phyloP scores from a whole-genome alignment of 2,888 invertebrate species.

The Pseudococcus jackbeardsleyi region DNA sequence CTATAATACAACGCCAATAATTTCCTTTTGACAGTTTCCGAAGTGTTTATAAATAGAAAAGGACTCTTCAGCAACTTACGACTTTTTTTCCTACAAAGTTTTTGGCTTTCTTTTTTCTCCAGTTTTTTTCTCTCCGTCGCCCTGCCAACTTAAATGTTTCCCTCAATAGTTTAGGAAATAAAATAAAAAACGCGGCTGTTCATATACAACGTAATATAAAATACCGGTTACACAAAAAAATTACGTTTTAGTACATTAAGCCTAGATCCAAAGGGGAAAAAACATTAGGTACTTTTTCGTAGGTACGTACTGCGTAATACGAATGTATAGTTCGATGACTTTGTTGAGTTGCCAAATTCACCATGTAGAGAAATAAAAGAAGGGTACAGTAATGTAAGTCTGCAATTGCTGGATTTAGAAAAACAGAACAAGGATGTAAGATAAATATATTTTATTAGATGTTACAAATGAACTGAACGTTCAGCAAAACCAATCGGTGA shows the following conservation, averaged over 20 bases:
- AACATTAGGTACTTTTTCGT: slow-evolving; percentile 3
- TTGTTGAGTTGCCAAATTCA: slow-evolving; percentile 27
- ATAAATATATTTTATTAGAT: too few relatives aligned
- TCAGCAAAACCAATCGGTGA: too few relatives aligned
- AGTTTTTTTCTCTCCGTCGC: background rate
- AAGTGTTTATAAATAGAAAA: slow-evolving; percentile 41
- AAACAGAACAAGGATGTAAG: too few relatives aligned
- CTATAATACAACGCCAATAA: slow-evolving; percentile 31
- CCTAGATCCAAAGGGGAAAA: background rate
- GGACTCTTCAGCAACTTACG: slow-evolving; percentile 26
- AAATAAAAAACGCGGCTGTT: slow-evolving; percentile 16
- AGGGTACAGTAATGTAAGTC: background rate
- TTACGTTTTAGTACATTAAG: slow-evolving; percentile 38
- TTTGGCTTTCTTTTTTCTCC: slow-evolving; percentile 16
- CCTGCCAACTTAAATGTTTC: background rate
- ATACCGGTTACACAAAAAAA: slow-evolving; percentile 34
- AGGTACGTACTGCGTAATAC: background rate
- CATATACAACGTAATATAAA: slow-evolving; percentile 4
- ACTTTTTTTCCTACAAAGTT: slow-evolving; percentile 7
- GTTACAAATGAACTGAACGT: too few relatives aligned
- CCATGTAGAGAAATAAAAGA: background rate
- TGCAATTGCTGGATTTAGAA: too few relatives aligned
- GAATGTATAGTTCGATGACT: slow-evolving; percentile 5
- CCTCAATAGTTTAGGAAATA: background rate
- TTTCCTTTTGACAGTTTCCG: slow-evolving; percentile 23